Conservation (phyloP, 2,888 invertebrate species). For the Epiblema foenella region DNA sequence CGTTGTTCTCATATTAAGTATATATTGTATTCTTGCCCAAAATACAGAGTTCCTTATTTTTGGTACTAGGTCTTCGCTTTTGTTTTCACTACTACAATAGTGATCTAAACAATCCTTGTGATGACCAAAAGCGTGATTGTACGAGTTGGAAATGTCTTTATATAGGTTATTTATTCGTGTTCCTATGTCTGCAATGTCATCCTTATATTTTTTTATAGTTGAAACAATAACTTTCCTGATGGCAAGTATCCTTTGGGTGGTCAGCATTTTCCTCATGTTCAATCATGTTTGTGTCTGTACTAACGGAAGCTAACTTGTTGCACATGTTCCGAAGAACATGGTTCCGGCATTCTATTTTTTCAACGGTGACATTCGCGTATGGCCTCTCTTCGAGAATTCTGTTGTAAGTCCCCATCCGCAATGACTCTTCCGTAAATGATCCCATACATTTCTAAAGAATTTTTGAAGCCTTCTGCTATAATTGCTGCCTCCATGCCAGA, state of each 20-base stretch:
- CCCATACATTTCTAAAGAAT: not conserved
- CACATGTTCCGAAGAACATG: slow-evolving; percentile 6
- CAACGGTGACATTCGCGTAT: not conserved
- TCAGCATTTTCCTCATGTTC: slow-evolving; percentile 1
- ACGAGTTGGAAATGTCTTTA: not conserved
- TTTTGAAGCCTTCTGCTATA: slow-evolving; percentile 10
- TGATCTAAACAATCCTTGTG: slow-evolving; percentile 2
- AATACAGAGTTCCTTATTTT: not conserved
- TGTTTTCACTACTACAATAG: slow-evolving; percentile 5
- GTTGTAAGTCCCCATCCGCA: not conserved
- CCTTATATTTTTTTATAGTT: not conserved
- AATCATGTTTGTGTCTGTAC: slow-evolving; percentile 4
- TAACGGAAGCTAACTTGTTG: not conserved
- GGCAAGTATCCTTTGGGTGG: slow-evolving; percentile 7
- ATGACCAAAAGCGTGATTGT: slow-evolving; percentile 2
- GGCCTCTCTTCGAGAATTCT: slow-evolving; percentile 2
- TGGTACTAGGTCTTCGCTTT: slow-evolving; percentile 1
- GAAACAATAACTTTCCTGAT: slow-evolving; percentile 1
- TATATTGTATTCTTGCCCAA: slow-evolving; percentile 8
- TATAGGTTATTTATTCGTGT: slow-evolving; percentile 1
- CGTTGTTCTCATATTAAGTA: no score
- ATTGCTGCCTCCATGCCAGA: slow-evolving; percentile 4
- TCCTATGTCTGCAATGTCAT: not conserved
- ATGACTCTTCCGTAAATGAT: slow-evolving; percentile 5
- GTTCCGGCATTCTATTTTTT: slow-evolving; percentile 7